These are phyloP conservation scores for Hypocryptadius cinnamomeus DNA, from an alignment of 2,113 vertebrate genomes.

Conservation along the genomic window DNA sequence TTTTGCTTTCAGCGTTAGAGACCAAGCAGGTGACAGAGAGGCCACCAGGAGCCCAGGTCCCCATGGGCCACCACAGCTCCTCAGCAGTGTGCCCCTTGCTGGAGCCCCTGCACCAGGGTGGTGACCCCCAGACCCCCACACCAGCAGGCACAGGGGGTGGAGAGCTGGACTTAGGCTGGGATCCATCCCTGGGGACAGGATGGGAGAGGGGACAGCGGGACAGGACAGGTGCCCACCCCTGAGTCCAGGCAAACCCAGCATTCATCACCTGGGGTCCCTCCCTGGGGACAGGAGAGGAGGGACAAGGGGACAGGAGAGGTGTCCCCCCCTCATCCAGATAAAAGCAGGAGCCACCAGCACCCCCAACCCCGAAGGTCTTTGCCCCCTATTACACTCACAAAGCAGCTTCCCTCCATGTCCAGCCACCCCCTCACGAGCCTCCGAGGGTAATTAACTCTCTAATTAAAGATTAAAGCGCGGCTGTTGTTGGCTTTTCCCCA, in stretches of 20 bases:
- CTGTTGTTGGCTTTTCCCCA: not conserved
- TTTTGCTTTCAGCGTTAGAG: constrained; percentile 22
- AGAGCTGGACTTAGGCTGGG: not conserved
- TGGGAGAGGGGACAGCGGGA: not conserved
- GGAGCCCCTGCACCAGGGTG: constrained; percentile 18
- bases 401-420: not conserved
- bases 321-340: not conserved
- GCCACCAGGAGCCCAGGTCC: not conserved
- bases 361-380: not conserved
- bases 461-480: not conserved
- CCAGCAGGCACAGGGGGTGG: not conserved
- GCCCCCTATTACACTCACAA: not conserved
- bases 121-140: not conserved
- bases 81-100: not conserved
- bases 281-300: not conserved
- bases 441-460: constrained; percentile 8
- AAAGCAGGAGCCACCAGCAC: not conserved
- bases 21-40: constrained; percentile 56
- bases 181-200: not conserved
- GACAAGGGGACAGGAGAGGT: not conserved
- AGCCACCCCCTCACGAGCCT: not conserved
- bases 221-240: not conserved
- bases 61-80: not conserved
- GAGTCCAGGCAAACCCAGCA: not conserved
- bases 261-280: not conserved